A percentile compares a stretch with the other conserved stretches of the same genome.
Evolutionary conservation across 2,113 vertebrate species (phyloP).

Genomic region (Stigmatopora nigra): DNA sequence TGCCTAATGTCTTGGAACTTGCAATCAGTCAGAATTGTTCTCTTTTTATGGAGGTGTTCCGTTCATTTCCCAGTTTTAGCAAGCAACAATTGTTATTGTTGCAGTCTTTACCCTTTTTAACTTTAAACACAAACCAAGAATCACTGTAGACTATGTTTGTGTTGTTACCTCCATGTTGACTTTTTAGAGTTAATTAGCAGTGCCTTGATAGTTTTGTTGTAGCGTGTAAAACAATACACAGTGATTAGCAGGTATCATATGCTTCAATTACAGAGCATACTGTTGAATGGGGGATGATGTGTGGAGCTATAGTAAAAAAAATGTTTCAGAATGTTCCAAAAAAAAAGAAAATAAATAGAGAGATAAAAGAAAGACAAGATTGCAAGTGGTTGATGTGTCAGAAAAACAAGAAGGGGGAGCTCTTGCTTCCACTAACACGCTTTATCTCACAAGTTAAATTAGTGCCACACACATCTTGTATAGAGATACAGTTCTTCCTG

Average conservation of each 20-base stretch:
- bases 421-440: conserved; percentile 46
- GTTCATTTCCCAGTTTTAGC: not conserved
- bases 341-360: not conserved
- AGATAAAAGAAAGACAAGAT: conserved; percentile 6
- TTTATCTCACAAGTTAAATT: conserved; percentile 32
- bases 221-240: not conserved
- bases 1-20: too few species aligned
- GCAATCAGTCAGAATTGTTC: too few species aligned
- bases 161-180: not conserved
- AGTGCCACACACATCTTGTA: conserved; percentile 14
- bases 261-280: conserved; percentile 1
- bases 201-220: not conserved
- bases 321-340: not conserved
- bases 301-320: not conserved
- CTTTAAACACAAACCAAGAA: not conserved
- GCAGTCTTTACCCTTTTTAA: conserved; percentile 1
- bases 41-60: not conserved
- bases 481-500: conserved; percentile 2
- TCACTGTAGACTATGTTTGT: not conserved
- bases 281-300: conserved; percentile 2
- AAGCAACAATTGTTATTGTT: not conserved
- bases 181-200: not conserved
- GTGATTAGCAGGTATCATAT: not conserved
- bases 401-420: conserved; percentile 64
- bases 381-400: conserved; percentile 26